Evolutionary conservation across 2,113 vertebrate genomes (phyloP).

Genomic region (Meles meles): DNA sequence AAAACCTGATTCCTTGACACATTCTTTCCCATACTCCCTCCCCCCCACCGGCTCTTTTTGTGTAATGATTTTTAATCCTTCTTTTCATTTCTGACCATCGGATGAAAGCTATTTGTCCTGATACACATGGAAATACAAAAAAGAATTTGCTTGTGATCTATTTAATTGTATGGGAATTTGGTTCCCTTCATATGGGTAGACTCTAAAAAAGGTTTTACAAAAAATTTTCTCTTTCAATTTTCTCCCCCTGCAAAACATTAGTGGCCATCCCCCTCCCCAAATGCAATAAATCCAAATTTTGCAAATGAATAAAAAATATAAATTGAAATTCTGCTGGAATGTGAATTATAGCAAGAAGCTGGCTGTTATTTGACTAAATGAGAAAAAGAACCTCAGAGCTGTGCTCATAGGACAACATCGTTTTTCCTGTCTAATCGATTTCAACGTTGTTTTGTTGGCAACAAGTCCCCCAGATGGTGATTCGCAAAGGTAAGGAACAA

Average conservation of each 20-base stretch:
- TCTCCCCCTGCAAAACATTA: neutral
- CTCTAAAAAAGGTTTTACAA: slow-evolving; percentile 1
- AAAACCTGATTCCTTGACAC: neutral
- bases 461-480: neutral
- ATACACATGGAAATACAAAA: neutral
- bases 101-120: neutral
- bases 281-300: slow-evolving; percentile 55
- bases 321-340: slow-evolving; percentile 50
- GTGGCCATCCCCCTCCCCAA: no score
- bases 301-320: slow-evolving; percentile 40
- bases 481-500: neutral
- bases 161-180: neutral
- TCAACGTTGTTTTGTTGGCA: neutral
- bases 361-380: slow-evolving; percentile 22
- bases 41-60: neutral
- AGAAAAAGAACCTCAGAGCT: neutral
- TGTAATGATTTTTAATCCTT: neutral
- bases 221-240: slow-evolving; percentile 6
- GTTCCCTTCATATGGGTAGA: neutral
- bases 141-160: neutral
- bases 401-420: neutral
- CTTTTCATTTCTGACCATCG: neutral
- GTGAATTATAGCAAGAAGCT: neutral
- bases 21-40: neutral
- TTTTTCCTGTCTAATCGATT: slow-evolving; percentile 30